Evolutionary conservation across 2,888 invertebrate species (phyloP).

Genomic region (Lasioglossum zephyrum): DNA sequence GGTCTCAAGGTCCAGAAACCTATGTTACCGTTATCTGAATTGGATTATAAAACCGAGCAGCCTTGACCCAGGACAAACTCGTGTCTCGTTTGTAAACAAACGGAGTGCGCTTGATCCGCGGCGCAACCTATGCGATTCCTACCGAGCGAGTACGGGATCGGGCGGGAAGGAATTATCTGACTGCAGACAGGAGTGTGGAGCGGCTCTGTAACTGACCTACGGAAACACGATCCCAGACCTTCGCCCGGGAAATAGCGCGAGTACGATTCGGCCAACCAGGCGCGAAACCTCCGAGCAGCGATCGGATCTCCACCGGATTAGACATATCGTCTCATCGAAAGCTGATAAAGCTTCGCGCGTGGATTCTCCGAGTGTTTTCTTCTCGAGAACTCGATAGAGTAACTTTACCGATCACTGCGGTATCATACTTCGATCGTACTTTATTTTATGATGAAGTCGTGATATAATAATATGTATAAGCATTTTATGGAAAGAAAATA

Average conservation of each 20-base stretch:
- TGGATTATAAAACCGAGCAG: conserved; percentile 71
- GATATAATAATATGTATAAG: no score
- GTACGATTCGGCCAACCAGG: not conserved
- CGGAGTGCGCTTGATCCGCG: conserved; percentile 27
- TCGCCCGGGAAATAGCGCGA: not conserved
- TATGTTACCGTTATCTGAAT: conserved; percentile 70
- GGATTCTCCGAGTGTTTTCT: not conserved
- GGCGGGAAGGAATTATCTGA: not conserved
- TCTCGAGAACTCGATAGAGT: not conserved
- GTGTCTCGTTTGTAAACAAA: conserved; percentile 61
- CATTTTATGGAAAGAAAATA: no score
- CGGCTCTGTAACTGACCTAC: conserved; percentile 1
- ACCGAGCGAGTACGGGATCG: not conserved
- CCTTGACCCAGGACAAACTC: conserved; percentile 73
- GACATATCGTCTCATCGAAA: not conserved
- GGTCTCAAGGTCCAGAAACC: conserved; percentile 53
- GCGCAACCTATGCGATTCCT: not conserved
- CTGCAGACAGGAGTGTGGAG: not conserved
- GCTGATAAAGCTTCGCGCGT: not conserved
- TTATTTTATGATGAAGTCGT: no score
- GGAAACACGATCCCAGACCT: not conserved
- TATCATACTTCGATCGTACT: no score
- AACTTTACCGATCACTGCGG: no score
- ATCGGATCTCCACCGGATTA: not conserved
- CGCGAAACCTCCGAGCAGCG: not conserved